phyloP scores from a whole-genome alignment of 2,113 vertebrate species.

The Triplophysa siluroides region DNA sequence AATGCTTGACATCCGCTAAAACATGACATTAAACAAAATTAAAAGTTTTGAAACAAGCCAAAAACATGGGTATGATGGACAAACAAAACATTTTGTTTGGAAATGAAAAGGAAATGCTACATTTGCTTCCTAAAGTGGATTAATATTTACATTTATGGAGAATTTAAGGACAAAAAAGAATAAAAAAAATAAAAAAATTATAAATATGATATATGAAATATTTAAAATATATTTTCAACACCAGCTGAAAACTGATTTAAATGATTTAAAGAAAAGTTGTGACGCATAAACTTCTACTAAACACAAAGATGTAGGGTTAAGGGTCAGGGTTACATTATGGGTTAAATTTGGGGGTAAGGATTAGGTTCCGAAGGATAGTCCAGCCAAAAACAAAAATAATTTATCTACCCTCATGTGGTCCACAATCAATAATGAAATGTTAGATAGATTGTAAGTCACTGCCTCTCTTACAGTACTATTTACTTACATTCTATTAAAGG shows the following conservation, averaged over 20 bases:
- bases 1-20: constrained; percentile 77
- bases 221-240: too few species aligned
- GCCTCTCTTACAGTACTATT: too few species aligned
- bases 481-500: too few species aligned
- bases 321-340: background rate
- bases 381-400: too few species aligned
- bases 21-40: constrained; percentile 14
- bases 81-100: background rate
- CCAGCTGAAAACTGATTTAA: background rate
- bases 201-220: too few species aligned
- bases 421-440: too few species aligned
- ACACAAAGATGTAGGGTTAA: constrained; percentile 2
- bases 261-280: background rate
- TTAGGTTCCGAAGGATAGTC: too few species aligned
- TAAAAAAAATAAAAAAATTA: too few species aligned
- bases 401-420: too few species aligned
- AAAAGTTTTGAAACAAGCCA: background rate
- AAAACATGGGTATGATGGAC: background rate
- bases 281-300: background rate
- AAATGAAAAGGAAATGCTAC: too few species aligned
- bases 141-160: background rate
- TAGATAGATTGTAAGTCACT: too few species aligned
- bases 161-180: background rate
- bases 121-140: background rate
- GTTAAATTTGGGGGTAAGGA: background rate